Conservation (phyloP, 2,888 invertebrate species). For the Megamerina dolium region DNA sequence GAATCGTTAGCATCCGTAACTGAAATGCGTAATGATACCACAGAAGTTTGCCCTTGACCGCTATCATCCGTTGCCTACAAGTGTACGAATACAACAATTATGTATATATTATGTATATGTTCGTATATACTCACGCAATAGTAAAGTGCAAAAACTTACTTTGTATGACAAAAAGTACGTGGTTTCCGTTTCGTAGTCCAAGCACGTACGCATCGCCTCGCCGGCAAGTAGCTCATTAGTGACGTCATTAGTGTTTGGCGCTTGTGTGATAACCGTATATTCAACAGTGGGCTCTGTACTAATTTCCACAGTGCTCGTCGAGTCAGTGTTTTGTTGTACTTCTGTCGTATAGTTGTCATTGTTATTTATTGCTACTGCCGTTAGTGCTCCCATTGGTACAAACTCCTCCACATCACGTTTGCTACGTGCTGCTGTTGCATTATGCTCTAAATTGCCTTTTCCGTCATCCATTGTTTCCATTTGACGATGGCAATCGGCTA, state of each 20-base stretch:
- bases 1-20: slow-evolving; percentile 85
- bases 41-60: slow-evolving; percentile 71
- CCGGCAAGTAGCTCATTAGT: slow-evolving; percentile 13
- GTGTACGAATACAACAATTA: slow-evolving; percentile 2
- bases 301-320: slow-evolving; percentile 24
- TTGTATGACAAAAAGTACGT: slow-evolving; percentile 80
- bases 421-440: slow-evolving; percentile 22
- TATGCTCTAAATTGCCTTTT: slow-evolving; percentile 60
- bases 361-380: slow-evolving; percentile 21
- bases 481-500: slow-evolving; percentile 62
- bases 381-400: slow-evolving; percentile 24
- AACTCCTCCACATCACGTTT: slow-evolving; percentile 32
- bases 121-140: too few species aligned
- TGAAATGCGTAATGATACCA: slow-evolving; percentile 72
- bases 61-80: slow-evolving; percentile 76
- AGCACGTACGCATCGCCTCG: slow-evolving; percentile 61
- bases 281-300: slow-evolving; percentile 39
- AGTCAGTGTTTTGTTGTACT: background rate
- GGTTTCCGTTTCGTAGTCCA: slow-evolving; percentile 77
- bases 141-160: slow-evolving; percentile 54
- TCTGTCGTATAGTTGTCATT: slow-evolving; percentile 2
- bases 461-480: slow-evolving; percentile 50
- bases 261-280: slow-evolving; percentile 34
- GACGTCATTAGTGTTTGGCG: slow-evolving; percentile 10
- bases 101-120: too few species aligned